These are phyloP conservation scores for Plotosus lineatus DNA, from an alignment of 2,113 vertebrate species.

Conservation along the genomic window DNA sequence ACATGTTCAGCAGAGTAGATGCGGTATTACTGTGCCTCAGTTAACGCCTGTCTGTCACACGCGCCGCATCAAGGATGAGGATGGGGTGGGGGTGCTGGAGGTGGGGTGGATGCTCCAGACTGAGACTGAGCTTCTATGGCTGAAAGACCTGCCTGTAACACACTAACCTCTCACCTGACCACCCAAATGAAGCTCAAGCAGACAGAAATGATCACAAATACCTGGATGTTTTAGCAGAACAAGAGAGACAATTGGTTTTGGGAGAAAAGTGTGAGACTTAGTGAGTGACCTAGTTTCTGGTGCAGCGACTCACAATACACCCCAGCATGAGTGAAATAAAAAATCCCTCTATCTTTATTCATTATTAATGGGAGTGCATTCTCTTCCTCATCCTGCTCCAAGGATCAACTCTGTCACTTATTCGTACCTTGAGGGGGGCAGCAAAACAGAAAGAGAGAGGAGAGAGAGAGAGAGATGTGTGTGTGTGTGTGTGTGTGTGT, in stretches of 20 bases:
- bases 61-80: slow-evolving; percentile 9
- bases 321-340: slow-evolving; percentile 27
- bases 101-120: background rate
- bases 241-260: background rate
- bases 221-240: background rate
- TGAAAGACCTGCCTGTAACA: background rate
- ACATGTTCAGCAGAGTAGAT: background rate
- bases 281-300: slow-evolving; percentile 53
- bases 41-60: slow-evolving; percentile 24
- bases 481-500: too few relatives aligned
- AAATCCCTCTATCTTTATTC: slow-evolving; percentile 29
- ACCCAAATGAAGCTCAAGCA: background rate
- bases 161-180: background rate
- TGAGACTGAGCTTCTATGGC: slow-evolving; percentile 13
- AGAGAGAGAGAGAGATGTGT: background rate
- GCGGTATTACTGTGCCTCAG: background rate
- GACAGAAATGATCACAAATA: background rate
- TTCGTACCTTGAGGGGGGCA: slow-evolving; percentile 47
- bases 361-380: slow-evolving; percentile 55
- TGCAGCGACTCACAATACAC: slow-evolving; percentile 40
- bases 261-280: slow-evolving; percentile 1
- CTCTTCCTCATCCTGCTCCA: slow-evolving; percentile 21
- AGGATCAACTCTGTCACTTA: slow-evolving; percentile 50
- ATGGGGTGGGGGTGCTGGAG: background rate
- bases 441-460: slow-evolving; percentile 27